phyloP scores from a whole-genome alignment of 1,140 invertebrate species.

The Halictus rubicundus region DNA sequence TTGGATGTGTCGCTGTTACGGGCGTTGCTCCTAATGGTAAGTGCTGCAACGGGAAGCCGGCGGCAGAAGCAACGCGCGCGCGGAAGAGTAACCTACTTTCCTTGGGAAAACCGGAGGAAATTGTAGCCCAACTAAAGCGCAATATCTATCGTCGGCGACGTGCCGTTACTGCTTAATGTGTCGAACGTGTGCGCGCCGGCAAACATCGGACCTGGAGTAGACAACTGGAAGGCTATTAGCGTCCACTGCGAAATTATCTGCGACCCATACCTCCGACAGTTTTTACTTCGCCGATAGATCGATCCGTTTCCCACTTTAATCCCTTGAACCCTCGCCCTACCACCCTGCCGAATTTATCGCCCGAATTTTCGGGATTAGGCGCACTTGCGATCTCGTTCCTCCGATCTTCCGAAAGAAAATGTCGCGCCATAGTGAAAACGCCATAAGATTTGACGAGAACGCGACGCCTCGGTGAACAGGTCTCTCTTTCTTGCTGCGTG shows the following conservation, averaged over 20 bases:
- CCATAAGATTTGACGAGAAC: too few relatives aligned
- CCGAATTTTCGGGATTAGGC: too few relatives aligned
- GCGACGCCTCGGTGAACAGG: too few relatives aligned
- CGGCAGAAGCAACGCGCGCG: neutral
- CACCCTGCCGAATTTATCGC: too few relatives aligned
- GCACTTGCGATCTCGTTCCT: too few relatives aligned
- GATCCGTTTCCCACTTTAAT: too few relatives aligned
- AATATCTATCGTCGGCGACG: conserved; percentile 28
- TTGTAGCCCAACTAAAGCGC: conserved; percentile 18
- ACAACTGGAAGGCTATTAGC: conserved; percentile 14
- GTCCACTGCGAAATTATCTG: conserved; percentile 7
- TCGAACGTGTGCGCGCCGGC: conserved; percentile 28
- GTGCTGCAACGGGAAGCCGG: conserved; percentile 58
- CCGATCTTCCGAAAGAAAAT: too few relatives aligned
- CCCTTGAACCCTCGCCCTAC: too few relatives aligned
- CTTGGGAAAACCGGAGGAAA: conserved; percentile 14
- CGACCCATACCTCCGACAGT: neutral
- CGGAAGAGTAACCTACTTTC: conserved; percentile 53
- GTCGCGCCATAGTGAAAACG: too few relatives aligned
- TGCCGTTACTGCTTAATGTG: conserved; percentile 42
- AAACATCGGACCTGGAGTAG: conserved; percentile 1
- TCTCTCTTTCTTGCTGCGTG: too few relatives aligned
- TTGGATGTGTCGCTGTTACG: conserved; percentile 74
- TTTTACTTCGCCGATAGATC: neutral
- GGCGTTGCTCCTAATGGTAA: conserved; percentile 72